Base-by-base conservation (phyloP, 2,888 invertebrate genomes). In the Protonemura montana region DNA sequence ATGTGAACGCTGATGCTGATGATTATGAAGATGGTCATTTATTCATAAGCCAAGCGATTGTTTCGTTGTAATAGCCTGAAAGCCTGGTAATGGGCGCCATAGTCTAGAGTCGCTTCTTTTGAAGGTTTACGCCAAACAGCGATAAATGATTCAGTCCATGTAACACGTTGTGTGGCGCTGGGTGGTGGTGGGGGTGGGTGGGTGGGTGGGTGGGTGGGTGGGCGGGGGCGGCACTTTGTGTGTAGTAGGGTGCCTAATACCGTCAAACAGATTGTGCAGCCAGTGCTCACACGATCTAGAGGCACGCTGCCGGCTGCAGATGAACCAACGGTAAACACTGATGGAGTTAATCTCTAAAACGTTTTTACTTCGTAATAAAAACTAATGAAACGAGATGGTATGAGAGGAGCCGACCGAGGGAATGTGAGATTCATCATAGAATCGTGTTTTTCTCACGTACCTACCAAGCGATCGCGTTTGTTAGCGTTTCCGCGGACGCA, bases 281-380 rank as follows among this genome's bases (percentile, higher is more conserved):
- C 21, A 3, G 28, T 26, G 35, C 35, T 35, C 35, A 35, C 35
- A n/a, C 26, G 1, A 28, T 0, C 6, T 5, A 26, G 28, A 78
- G 28, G 78, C 78, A 0, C 13, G 7, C 26, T 78, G 59, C 41
- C 5, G 59, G 59, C 59, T 21, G 59, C 16, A 21, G 59, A 59
- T 59, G 59, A 78, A 28, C 78, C 28, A 78, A 78, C 78, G 27
- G 59, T 78, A 28, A 78, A 78, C 78, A 78, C 78, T 78, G 78
- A 78, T 78, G 28, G 78, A 78, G 78, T 78, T 78, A 78, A 78
- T 78, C 78, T 78, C 13, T 27, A 78, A 28, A 78, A 78, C 78
- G 78, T 28, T 78, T 78, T 78, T 28, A 78, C 78, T 78, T 78
- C 26, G 59, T 59, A 59, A 78, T 78, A 26, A 78, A 78, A 78